phyloP scores from a whole-genome alignment of 2,888 invertebrate species.

The Meteorus colon region DNA sequence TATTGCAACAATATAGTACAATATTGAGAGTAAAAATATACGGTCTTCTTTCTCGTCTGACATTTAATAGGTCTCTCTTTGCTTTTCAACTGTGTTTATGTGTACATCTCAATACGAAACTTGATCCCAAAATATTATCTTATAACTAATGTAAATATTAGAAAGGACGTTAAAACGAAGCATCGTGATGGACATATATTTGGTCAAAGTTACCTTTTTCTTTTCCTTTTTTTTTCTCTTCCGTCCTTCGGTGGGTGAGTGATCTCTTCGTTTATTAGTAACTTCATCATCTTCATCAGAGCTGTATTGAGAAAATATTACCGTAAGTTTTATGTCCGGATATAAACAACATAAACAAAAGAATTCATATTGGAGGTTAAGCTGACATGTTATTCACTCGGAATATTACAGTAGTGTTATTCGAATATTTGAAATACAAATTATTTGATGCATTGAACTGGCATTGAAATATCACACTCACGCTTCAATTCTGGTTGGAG shows the following conservation, averaged over 20 bases:
- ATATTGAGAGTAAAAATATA: no score
- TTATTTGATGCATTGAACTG: background rate
- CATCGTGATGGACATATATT: no score
- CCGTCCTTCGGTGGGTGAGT: constrained; percentile 74
- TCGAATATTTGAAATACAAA: constrained; percentile 27
- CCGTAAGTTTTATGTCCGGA: constrained; percentile 16
- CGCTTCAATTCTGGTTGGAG: constrained; percentile 80
- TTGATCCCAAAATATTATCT: no score
- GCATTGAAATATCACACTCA: constrained; percentile 70
- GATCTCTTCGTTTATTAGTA: constrained; percentile 73
- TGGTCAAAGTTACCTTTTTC: constrained; percentile 67
- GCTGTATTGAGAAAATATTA: constrained; percentile 54
- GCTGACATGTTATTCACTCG: background rate
- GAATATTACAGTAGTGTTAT: background rate
- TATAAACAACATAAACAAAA: background rate
- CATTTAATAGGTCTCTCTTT: background rate
- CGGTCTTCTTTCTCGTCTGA: no score
- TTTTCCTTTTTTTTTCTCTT: constrained; percentile 73
- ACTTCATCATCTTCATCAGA: constrained; percentile 70
- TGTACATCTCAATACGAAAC: no score
- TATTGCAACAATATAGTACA: background rate
- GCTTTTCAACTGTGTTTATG: background rate
- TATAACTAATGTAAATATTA: no score
- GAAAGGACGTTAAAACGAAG: no score
- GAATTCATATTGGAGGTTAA: constrained; percentile 44